Evolutionary conservation across 2,888 invertebrate species (phyloP).

Genomic region (Tachina lurida): DNA sequence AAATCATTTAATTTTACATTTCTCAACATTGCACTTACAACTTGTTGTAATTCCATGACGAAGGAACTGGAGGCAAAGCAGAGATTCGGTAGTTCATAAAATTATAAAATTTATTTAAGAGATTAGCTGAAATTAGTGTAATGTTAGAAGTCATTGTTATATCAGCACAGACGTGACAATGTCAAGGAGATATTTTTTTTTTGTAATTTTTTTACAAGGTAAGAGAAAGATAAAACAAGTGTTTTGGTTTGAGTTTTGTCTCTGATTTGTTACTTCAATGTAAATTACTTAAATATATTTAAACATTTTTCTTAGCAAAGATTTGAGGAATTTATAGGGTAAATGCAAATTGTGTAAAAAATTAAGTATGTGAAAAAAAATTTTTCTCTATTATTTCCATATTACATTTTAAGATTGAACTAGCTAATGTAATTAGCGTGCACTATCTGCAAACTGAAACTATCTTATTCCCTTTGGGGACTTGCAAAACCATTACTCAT

Average conservation of each 20-base stretch:
- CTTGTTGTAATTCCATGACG: neutral
- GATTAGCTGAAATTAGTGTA: slow-evolving; percentile 64
- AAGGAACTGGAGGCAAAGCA: neutral
- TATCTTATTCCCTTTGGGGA: no score
- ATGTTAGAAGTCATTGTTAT: slow-evolving; percentile 63
- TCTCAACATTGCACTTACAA: neutral
- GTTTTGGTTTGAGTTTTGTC: neutral
- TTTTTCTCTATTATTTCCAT: no score
- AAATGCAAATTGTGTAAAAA: no score
- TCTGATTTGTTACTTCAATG: slow-evolving; percentile 1
- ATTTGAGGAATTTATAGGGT: neutral
- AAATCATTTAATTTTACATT: slow-evolving; percentile 41
- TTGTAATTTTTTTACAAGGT: neutral
- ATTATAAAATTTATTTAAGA: slow-evolving; percentile 63
- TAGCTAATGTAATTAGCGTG: no score
- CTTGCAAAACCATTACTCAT: no score
- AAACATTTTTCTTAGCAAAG: neutral
- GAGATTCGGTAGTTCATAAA: slow-evolving; percentile 67
- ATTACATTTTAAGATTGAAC: no score
- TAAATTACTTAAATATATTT: slow-evolving; percentile 14
- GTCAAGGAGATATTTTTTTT: slow-evolving; percentile 2
- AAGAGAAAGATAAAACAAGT: neutral
- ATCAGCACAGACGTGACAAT: slow-evolving; percentile 61
- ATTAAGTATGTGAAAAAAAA: no score
- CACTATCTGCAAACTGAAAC: no score